Evolutionary conservation across 2,888 invertebrate genomes (phyloP).

Genomic region (Drosophila affinis): DNA sequence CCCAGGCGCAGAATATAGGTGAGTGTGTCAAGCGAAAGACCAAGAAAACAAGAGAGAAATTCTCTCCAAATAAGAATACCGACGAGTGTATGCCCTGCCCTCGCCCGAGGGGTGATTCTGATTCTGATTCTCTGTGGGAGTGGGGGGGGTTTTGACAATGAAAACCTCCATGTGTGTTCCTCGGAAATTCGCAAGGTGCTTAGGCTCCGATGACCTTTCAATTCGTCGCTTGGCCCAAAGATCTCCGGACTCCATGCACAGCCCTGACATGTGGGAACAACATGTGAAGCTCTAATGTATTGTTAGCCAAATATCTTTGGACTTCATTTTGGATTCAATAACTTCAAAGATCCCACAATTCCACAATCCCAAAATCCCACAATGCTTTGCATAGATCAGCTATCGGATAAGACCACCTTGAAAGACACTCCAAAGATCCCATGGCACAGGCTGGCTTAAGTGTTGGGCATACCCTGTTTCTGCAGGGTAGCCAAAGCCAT

Average conservation of each 20-base stretch:
- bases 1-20: slow-evolving; percentile 83
- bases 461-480: slow-evolving; percentile 2
- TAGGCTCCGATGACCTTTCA: neutral
- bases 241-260: slow-evolving; percentile 3
- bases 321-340: neutral
- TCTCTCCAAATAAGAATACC: slow-evolving; percentile 1
- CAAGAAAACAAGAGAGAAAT: slow-evolving; percentile 36
- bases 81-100: slow-evolving; percentile 24
- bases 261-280: slow-evolving; percentile 32
- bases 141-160: neutral
- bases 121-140: neutral
- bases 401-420: neutral
- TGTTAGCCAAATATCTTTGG: neutral
- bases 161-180: neutral
- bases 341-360: neutral
- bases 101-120: neutral
- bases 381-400: neutral
- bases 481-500: slow-evolving; percentile 24
- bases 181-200: neutral
- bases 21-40: slow-evolving; percentile 79
- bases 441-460: neutral
- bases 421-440: neutral
- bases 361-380: neutral
- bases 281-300: neutral
- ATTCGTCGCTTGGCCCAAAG: neutral